A percentile compares a stretch with the other conserved stretches of the same genome.
Evolutionary conservation across 2,888 invertebrate genomes (phyloP).

Genomic region (Bruchidius siliquastri): DNA sequence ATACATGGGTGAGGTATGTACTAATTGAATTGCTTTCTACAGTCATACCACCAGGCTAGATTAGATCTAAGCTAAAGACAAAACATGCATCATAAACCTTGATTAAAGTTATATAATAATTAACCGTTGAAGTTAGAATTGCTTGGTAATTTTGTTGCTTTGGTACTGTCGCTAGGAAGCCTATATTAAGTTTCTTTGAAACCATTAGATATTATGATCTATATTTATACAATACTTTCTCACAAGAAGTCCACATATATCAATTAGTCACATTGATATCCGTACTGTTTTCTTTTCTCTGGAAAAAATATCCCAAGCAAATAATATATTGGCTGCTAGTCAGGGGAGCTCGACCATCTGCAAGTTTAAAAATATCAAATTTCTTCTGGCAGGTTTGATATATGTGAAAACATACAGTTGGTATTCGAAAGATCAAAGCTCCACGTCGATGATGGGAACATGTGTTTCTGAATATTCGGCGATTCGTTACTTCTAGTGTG

Average conservation of each 20-base stretch:
- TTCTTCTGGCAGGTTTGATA: constrained; percentile 23
- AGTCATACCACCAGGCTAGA: no score
- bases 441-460: constrained; percentile 14
- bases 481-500: background rate
- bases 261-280: background rate
- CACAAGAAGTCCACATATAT: background rate
- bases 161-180: no score
- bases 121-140: no score
- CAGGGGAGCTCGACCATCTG: background rate
- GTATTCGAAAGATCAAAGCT: constrained; percentile 24
- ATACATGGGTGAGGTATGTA: no score
- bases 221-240: background rate
- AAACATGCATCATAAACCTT: no score
- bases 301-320: background rate
- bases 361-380: constrained; percentile 21
- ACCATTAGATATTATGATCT: no score
- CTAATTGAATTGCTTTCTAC: no score
- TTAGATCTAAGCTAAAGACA: no score
- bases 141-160: no score
- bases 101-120: no score
- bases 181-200: no score
- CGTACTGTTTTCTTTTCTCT: background rate
- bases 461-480: background rate
- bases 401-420: constrained; percentile 24
- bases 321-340: background rate